Base-by-base conservation (phyloP, 1,140 invertebrate genomes). In the Ooceraea biroi region DNA sequence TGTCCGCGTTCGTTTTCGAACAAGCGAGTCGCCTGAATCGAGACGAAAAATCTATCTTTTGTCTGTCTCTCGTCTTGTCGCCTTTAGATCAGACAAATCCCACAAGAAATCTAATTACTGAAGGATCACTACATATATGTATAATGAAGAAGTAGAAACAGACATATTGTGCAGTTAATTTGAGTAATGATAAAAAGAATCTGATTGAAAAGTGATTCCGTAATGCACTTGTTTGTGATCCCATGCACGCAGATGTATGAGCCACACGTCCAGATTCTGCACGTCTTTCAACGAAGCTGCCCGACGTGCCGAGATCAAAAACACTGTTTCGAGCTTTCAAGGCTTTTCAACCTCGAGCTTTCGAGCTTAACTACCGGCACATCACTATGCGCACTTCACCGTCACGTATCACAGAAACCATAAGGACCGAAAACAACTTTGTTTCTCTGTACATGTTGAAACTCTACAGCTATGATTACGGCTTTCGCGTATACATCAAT, bases 21-120 rank as follows among this genome's bases (percentile, higher is more conserved):
- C 55, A 58, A 86, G 74, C 63, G 57, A 80, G n/a, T 17, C 27
- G 30, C 27, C 7, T 25, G 69, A 22, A 36, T 12, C 50, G 68
- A 80, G 68, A 88, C 84, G 68, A 87, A 87, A 86, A 88, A 78
- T 71, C 19, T 7, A 7, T 36, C 7, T 46, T 44, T 58, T 74
- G n/a, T 11, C 36, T 8, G 52, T 58, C 19, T 65, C 50, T 11
- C 17, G 80, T 41, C 48, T 41, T 41, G 66, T 11, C 14, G 48
- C n/a, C 36, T 36, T 36, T n/a, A n/a, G n/a, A n/a, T n/a, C n/a
- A n/a, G n/a, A n/a, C n/a, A n/a, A n/a, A n/a, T n/a, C n/a, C n/a
- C n/a, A n/a, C n/a, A n/a, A n/a, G n/a, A n/a, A n/a, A n/a, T n/a
- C n/a, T n/a, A n/a, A n/a, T n/a, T n/a, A n/a, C n/a, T n/a, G n/a